Base-by-base conservation (phyloP, 1,140 invertebrate species). In the Hyles vespertilio region DNA sequence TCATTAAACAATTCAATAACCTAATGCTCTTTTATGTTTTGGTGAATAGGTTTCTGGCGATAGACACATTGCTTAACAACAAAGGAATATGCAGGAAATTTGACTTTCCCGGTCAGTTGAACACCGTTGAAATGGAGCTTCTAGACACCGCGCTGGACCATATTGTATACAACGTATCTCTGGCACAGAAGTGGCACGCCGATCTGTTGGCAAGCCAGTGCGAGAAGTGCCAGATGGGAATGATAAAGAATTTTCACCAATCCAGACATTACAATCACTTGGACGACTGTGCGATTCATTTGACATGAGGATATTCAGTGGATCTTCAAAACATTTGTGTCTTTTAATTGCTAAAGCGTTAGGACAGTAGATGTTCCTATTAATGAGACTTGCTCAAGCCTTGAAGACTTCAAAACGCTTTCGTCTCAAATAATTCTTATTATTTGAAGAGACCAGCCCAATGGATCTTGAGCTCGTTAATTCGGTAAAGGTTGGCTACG, bases 61-160 rank as follows among this genome's bases (percentile, higher is more conserved):
- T 77, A 11, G 72, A 79, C 32, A 56, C 75, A 12, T 51, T 75
- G 3, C 61, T 84, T 32, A 77, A 77, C 62, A 47, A 70, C 22
- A 65, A 63, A 1, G 81, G 81, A 6, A 73, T 84, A 44, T 70
- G 61, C 66, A 66, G 72, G 51, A 70, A 60, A 51, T 74, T 73
- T 22, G 70, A 72, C 52, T 60, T 82, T n/a, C 81, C 79, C 3
- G 12, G 34, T 32, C 59, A 65, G 11, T 12, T 84, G 36, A 74
- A 48, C 11, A 6, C 56, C 4, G 11, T 61, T 1, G 79, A 82
- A 53, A 44, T 73, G 10, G 56, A 72, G 3, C 51, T 73, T 4
- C 10, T 82, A 32, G 72, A 78, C 22, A n/a, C 32, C 0, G 73
- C 74, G 0, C 10, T 81, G 1, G 22, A 22, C 0, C 12, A 57